Percentiles rank a stretch among this genome's conserved stretches.
Conservation (phyloP, 2,113 vertebrate genomes). For the Budorcas taxicolor region DNA sequence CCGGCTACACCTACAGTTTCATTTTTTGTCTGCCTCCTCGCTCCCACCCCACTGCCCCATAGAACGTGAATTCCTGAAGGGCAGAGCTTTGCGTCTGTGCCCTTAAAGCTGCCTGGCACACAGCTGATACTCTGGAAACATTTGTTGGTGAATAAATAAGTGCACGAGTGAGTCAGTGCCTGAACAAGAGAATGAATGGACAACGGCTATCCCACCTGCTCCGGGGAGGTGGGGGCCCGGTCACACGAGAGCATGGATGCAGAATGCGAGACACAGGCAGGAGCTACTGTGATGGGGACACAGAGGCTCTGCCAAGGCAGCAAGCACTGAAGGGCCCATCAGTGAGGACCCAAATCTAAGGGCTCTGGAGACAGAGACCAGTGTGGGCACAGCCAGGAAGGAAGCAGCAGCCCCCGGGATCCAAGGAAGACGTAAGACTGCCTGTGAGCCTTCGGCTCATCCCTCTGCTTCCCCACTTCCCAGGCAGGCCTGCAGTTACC, state of each 20-base stretch:
- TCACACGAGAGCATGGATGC: fast-evolving
- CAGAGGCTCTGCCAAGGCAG: neutral
- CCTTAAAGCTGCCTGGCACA: neutral
- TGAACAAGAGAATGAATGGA: neutral
- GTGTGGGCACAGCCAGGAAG: neutral
- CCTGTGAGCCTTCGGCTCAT: neutral
- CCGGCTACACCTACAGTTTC: neutral
- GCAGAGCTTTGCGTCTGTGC: neutral
- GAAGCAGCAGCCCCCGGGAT: neutral
- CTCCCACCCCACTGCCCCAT: neutral
- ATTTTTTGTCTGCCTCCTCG: neutral
- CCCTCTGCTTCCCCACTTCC: neutral
- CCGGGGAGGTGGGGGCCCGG: neutral
- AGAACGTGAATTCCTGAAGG: neutral
- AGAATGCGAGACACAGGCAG: neutral
- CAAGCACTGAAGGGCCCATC: no score
- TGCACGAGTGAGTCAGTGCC: fast-evolving
- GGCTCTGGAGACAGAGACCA: neutral
- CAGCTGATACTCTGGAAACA: no score
- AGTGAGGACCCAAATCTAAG: neutral
- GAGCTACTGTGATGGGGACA: fast-evolving
- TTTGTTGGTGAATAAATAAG: neutral
- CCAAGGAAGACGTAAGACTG: neutral
- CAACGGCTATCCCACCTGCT: neutral
- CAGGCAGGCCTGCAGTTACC: neutral